Conservation (phyloP, 2,797 vertebrate species). For the Onychomys leucogaster region DNA sequence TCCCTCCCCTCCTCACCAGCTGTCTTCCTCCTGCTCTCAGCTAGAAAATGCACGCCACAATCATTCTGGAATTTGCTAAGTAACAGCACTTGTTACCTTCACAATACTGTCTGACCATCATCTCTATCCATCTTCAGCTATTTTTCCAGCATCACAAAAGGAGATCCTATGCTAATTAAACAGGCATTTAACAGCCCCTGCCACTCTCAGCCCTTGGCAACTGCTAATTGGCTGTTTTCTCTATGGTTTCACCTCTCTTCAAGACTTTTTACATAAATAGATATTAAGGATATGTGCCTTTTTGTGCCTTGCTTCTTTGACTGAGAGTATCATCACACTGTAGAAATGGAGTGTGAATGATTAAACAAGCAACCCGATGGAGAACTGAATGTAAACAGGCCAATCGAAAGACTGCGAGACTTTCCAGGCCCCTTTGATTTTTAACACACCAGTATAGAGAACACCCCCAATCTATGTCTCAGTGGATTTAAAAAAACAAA, state of each 20-base stretch:
- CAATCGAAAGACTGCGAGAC: not conserved
- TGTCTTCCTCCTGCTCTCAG: not conserved
- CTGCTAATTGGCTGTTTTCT: not conserved
- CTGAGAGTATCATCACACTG: not conserved
- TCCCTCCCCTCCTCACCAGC: not conserved
- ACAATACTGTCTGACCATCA: not conserved
- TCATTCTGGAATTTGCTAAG: not conserved
- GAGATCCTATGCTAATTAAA: not conserved
- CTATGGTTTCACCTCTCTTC: not conserved
- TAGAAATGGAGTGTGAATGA: not conserved
- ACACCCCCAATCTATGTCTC: not conserved
- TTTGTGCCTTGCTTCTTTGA: not conserved
- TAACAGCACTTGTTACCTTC: not conserved
- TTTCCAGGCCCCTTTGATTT: not conserved
- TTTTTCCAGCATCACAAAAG: not conserved
- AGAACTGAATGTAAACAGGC: not conserved
- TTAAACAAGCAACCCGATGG: not conserved
- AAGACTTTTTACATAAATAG: not conserved
- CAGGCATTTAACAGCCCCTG: not conserved
- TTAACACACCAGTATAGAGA: not conserved
- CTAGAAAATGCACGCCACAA: not conserved
- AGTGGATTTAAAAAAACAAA: too few species aligned
- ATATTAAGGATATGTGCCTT: not conserved
- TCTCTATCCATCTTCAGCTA: not conserved
- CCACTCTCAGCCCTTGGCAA: not conserved